These are phyloP conservation scores for Polyploca ridens DNA, from an alignment of 2,888 invertebrate species.

Conservation along the genomic window DNA sequence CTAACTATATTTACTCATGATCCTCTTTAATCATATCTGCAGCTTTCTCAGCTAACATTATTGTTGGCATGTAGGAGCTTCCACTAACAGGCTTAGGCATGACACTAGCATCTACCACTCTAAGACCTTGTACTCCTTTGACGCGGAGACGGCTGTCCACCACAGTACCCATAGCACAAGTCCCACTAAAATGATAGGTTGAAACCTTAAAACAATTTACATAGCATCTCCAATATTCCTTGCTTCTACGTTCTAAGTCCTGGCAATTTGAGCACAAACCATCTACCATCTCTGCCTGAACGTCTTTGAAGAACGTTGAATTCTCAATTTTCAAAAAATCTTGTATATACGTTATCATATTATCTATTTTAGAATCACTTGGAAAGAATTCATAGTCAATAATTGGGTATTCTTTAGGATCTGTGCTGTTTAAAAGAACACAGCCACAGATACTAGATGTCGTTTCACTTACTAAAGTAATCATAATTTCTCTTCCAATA, in stretches of 20 bases:
- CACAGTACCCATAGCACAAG: slow-evolving; percentile 32
- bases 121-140: slow-evolving; percentile 26
- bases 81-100: slow-evolving; percentile 83
- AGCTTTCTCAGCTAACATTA: slow-evolving; percentile 50
- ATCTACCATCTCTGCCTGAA: slow-evolving; percentile 22
- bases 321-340: slow-evolving; percentile 24
- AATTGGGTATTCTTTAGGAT: background rate
- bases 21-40: slow-evolving; percentile 38
- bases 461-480: background rate
- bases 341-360: slow-evolving; percentile 13
- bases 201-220: slow-evolving; percentile 19
- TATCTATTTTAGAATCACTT: background rate
- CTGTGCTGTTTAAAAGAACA: background rate
- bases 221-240: slow-evolving; percentile 32
- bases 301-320: slow-evolving; percentile 23
- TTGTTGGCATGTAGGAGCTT: slow-evolving; percentile 79
- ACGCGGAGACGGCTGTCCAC: slow-evolving; percentile 29
- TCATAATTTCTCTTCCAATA: background rate
- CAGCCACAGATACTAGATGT: background rate
- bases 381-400: background rate
- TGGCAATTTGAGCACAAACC: slow-evolving; percentile 1
- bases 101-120: slow-evolving; percentile 45
- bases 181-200: slow-evolving; percentile 25
- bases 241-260: slow-evolving; percentile 10
- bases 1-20: slow-evolving; percentile 5